Conservation (phyloP, 2,797 vertebrate genomes). For the Mormyrops boulengeri region DNA sequence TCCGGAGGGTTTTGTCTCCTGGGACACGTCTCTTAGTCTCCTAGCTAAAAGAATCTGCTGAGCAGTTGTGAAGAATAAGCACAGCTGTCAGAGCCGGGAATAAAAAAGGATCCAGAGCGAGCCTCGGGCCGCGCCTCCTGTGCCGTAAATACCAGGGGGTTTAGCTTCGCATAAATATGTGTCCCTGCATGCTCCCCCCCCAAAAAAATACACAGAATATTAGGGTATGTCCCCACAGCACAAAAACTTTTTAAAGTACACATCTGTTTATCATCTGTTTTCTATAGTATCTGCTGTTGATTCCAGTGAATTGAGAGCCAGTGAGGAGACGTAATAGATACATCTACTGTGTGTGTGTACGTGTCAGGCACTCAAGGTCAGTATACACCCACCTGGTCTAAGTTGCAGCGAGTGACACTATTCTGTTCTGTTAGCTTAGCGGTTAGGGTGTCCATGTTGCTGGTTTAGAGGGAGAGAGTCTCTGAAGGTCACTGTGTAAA, state of each 20-base stretch:
- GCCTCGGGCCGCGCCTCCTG: neutral
- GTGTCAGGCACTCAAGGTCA: neutral
- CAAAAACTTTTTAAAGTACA: neutral
- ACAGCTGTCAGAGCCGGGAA: neutral
- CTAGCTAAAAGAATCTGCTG: neutral
- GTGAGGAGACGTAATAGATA: neutral
- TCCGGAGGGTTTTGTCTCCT: neutral
- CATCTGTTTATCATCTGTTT: neutral
- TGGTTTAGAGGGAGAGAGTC: neutral
- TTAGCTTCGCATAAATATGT: neutral
- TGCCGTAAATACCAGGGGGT: neutral
- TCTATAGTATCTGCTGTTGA: neutral
- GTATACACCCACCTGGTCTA: neutral
- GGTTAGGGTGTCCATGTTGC: neutral
- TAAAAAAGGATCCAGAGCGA: neutral
- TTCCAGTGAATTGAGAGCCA: neutral
- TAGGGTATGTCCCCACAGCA: neutral
- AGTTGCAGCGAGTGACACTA: neutral
- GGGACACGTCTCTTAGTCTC: neutral
- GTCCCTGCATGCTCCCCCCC: neutral
- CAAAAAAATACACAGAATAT: neutral
- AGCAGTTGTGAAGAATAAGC: conserved; percentile 7
- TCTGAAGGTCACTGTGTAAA: neutral
- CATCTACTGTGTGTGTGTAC: neutral
- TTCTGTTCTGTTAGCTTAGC: neutral